Base-by-base conservation (phyloP, 1,140 invertebrate species). In the Drosophila micromelanica region DNA sequence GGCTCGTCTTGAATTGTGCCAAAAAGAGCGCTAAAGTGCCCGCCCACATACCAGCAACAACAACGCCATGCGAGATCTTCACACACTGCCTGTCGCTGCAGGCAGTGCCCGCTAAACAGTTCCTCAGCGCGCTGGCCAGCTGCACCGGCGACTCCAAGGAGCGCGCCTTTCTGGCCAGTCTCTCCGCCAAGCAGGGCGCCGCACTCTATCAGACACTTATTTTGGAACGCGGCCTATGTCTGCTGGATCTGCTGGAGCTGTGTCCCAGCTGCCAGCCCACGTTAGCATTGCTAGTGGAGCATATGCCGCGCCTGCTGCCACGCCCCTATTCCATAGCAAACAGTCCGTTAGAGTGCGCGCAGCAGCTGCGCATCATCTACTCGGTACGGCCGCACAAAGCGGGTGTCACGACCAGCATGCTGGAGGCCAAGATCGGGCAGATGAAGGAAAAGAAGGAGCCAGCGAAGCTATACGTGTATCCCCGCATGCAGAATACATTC, bases 241-340 rank as follows among this genome's bases (percentile, higher is more conserved):
- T 97, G 27, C 65, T 96, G 6, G 95, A 96, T 87, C 84, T 97
- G 54, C 92, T 98, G 5, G 78, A 93, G 45, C 92, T 94, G 76
- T 96, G 95, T 90, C 86, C 92, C 75, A 93, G 95, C 48, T 94
- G 95, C 82, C 90, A 92, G 57, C 96, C 96, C 9, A 93, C 95
- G 20, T 80, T 96, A 17, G 94, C 94, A 74, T 71, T 94, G 46
- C 79, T 97, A 38, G 92, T 97, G 55, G 95, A 97, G 90, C 92
- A 97, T 80, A 92, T 98, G 51, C 95, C 96, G 2, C 93, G 94
- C 20, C 92, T 98, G 12, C 92, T 95, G 46, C 96, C 97, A 6
- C 92, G 97, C 61, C 94, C 96, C 15, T 98, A 97, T 92, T 97
- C 96, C 2, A 96, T 97, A 74, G 94, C 95, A 5, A 96, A 95